Conservation (phyloP, 2,888 invertebrate species). For the Eristalis pertinax region DNA sequence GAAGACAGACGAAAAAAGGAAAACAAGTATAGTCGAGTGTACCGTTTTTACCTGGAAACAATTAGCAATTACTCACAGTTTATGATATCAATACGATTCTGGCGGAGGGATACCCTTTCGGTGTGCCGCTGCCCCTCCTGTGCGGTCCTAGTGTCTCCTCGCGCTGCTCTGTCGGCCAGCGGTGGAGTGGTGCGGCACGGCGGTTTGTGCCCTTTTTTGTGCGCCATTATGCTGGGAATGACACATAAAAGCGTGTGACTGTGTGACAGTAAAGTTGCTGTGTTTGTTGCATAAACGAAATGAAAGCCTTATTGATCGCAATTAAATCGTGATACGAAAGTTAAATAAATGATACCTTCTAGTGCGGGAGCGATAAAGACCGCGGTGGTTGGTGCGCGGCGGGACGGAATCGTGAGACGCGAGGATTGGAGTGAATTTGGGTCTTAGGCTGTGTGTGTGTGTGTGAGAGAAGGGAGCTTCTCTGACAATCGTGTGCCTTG, state of each 20-base stretch:
- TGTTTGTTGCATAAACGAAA: slow-evolving; percentile 55
- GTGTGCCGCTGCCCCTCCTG: slow-evolving; percentile 12
- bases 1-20: background rate
- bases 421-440: background rate
- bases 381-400: too few species aligned
- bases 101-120: slow-evolving; percentile 2
- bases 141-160: background rate
- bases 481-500: too few species aligned
- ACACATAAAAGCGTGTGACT: slow-evolving; percentile 32
- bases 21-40: background rate
- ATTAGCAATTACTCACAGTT: slow-evolving; percentile 61
- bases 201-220: background rate
- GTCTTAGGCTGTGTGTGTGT: background rate
- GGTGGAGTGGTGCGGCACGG: background rate
- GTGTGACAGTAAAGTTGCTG: background rate
- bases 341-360: slow-evolving; percentile 37
- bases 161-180: too few species aligned
- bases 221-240: slow-evolving; percentile 24
- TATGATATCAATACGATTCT: slow-evolving; percentile 47
- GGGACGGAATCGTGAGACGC: background rate
- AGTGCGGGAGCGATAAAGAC: slow-evolving; percentile 38
- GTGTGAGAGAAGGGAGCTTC: background rate
- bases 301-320: slow-evolving; percentile 66
- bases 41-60: slow-evolving; percentile 41
- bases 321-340: slow-evolving; percentile 71